Percentiles rank a stretch among this genome's conserved stretches.
Evolutionary conservation across 2,113 vertebrate species (phyloP).

Genomic region (Chlamydotis undulata): DNA sequence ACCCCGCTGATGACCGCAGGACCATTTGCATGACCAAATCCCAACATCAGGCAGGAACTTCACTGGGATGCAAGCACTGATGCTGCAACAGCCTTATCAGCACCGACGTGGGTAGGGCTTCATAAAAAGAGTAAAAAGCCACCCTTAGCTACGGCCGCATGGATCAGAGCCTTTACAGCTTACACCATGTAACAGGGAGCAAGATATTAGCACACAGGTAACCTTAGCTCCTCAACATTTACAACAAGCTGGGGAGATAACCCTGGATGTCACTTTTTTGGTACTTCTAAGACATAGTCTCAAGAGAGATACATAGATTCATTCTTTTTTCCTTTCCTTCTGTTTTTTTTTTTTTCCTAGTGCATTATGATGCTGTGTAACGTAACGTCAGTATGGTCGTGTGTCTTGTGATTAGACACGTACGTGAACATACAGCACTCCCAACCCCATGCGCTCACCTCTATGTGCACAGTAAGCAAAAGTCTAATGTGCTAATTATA

Average conservation of each 20-base stretch:
- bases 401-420: not conserved
- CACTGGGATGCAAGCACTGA: not conserved
- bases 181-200: rapidly evolving
- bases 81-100: not conserved
- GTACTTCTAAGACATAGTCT: not conserved
- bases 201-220: not conserved
- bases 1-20: not conserved
- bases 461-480: not conserved
- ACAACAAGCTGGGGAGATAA: not conserved
- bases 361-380: not conserved
- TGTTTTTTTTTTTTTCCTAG: not conserved
- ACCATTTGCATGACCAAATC: not conserved
- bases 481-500: not conserved
- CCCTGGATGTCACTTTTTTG: not conserved
- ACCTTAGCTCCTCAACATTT: not conserved
- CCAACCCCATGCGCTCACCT: rapidly evolving
- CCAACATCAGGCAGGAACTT: not conserved
- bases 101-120: not conserved
- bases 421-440: not conserved
- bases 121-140: not conserved
- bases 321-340: not conserved
- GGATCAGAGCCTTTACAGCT: not conserved
- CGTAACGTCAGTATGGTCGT: rapidly evolving
- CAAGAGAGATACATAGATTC: not conserved
- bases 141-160: not conserved